Base-by-base conservation (phyloP, 2,888 invertebrate genomes). In the Lithosia quadra region DNA sequence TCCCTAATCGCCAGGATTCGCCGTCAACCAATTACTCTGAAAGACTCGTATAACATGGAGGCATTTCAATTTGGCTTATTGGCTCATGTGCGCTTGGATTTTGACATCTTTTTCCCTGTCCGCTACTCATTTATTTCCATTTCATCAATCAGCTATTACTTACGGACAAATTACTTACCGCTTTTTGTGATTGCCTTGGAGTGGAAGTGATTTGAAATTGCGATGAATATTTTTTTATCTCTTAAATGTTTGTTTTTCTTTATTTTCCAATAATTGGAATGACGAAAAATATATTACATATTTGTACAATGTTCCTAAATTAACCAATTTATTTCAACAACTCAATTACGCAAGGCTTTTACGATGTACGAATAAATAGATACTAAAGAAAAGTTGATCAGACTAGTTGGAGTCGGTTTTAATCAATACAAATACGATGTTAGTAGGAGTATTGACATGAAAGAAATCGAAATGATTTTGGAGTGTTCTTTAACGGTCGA, bases 51-150 rank as follows among this genome's bases (percentile, higher is more conserved):
- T 86, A 87, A 87, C 88, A 88, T 88, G 86, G 87, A 90, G 91
- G 89, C 90, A 92, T 92, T 92, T 90, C 93, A 92, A 93, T 93
- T 93, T 92, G 86, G 90, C 91, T 92, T 93, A 93, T 93, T 93
- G 93, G 91, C 90, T 89, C 91, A 90, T 91, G 91, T 91, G 91
- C 91, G 88, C 87, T 88, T 84, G 87, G 88, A 90, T 90, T 91
- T 92, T 92, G 92, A 91, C 92, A 91, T 92, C 90, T 89, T 91
- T 91, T 90, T 89, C 88, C 88, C 86, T 88, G 88, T 88, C 88
- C 90, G 84, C 84, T 82, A 84, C 85, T 87, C 85, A 88, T 88
- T 91, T 89, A 90, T 88, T 90, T 89, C 90, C 89, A 90, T 90
- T 90, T 86, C 86, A 91, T 92, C 88, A 88, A 89, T 88, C 86